Base-by-base conservation (phyloP, 2,888 invertebrate species). In the Agrotis clavis region DNA sequence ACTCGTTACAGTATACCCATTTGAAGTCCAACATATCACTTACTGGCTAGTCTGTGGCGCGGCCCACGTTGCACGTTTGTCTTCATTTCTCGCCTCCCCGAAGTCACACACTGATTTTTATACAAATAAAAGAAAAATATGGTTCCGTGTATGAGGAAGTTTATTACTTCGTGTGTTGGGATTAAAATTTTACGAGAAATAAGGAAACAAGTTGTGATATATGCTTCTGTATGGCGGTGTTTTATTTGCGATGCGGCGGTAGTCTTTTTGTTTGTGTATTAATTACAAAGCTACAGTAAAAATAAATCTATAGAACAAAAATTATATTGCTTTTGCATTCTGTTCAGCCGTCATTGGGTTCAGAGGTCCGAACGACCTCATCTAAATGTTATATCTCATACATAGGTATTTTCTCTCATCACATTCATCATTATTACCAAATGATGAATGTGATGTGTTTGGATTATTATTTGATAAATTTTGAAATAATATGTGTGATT, bases 71-170 rank as follows among this genome's bases (percentile, higher is more conserved):
- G 67, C 53, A 53, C 74, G 48, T 84, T 81, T 77, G 60, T 84
- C 83, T 79, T 79, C 71, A 79, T 83, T 81, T 63, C 79, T 63
- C 67, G 62, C 67, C 45, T 83, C 83, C 71, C 77, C 35, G 60
- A 83, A 72, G 81, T 64, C 74, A 59, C 70, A 62, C 62, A 71
- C 67, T 51, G 78, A 79, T 82, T 82, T 75, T 81, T 60, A 56
- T 45, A 74, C 51, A 67, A 74, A 77, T 68, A 71, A 50, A 79
- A 60, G 59, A 54, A 73, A 41, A 72, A 77, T 76, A 74, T 68
- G 54, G 59, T 45, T 47, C 51, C 14, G 25, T 35, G 16, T 56
- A 71, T 71, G 60, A 47, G 45, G 18, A 61, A 64, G 18, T 71
- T 71, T 76, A 76, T 71, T 76, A 76, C 64, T 53, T 47, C 4